These are phyloP conservation scores for Eulithis testata DNA, from an alignment of 2,888 invertebrate genomes.

Conservation along the genomic window DNA sequence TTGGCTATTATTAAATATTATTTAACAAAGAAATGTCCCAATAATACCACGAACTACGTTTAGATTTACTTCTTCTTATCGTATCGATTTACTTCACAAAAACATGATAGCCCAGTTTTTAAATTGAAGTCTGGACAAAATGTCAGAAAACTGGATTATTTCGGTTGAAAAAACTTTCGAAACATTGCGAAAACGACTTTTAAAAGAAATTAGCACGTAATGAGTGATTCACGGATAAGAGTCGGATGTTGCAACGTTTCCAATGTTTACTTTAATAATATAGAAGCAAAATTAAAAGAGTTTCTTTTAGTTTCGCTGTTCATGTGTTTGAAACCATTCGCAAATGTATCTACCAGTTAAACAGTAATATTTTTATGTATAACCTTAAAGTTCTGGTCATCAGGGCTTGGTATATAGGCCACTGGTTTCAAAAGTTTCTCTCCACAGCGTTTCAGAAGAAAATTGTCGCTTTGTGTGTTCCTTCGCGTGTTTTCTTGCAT, in stretches of 20 bases:
- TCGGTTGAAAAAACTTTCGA: slow-evolving; percentile 43
- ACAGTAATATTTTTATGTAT: background rate
- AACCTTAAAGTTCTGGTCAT: too few relatives aligned
- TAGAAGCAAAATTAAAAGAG: slow-evolving; percentile 44
- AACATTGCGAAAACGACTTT: slow-evolving; percentile 43
- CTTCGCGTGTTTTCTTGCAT: slow-evolving; percentile 72
- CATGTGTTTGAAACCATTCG: slow-evolving; percentile 24
- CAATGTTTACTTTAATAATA: slow-evolving; percentile 38
- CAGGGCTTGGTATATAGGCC: background rate
- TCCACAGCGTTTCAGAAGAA: slow-evolving; percentile 57
- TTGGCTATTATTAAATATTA: background rate
- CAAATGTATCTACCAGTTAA: background rate
- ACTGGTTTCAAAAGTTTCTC: slow-evolving; percentile 56
- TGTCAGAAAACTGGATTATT: slow-evolving; percentile 44
- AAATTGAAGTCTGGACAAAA: slow-evolving; percentile 16
- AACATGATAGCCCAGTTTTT: slow-evolving; percentile 49
- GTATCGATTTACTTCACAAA: slow-evolving; percentile 17
- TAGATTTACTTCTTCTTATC: slow-evolving; percentile 33
- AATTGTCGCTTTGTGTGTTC: slow-evolving; percentile 73
- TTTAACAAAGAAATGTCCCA: slow-evolving; percentile 13
- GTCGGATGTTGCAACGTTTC: slow-evolving; percentile 41
- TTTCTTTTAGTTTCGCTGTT: slow-evolving; percentile 40
- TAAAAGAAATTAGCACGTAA: slow-evolving; percentile 22
- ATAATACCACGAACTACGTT: slow-evolving; percentile 39
- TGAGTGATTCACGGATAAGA: slow-evolving; percentile 12